phyloP scores from a whole-genome alignment of 1,140 invertebrate species.

The Mya arenaria region DNA sequence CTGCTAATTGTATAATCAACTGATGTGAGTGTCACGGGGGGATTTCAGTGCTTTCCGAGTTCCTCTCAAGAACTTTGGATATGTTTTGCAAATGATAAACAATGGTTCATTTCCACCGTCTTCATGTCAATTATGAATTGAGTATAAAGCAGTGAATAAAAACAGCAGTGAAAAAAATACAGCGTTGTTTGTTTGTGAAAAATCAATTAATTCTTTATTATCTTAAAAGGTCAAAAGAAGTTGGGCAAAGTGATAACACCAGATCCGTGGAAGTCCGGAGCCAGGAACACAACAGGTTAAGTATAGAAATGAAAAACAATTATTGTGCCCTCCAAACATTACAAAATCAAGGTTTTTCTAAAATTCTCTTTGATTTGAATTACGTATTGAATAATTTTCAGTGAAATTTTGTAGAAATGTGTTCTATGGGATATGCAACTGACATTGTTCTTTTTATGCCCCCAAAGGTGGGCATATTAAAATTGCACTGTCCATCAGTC shows the following conservation, averaged over 20 bases:
- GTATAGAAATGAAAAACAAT: background rate
- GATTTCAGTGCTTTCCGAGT: too few relatives aligned
- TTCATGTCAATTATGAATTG: background rate
- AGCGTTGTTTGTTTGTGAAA: background rate
- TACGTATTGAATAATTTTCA: background rate
- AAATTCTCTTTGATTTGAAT: background rate
- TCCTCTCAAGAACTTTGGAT: background rate
- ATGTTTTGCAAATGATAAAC: background rate
- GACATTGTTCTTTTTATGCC: too few relatives aligned
- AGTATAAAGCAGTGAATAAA: background rate
- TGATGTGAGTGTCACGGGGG: too few relatives aligned
- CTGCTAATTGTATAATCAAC: too few relatives aligned
- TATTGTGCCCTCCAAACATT: background rate
- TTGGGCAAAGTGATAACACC: conserved; percentile 92
- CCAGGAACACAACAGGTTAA: conserved; percentile 92
- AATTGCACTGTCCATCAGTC: too few relatives aligned
- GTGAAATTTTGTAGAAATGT: background rate
- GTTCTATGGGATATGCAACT: background rate
- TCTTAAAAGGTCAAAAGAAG: conserved; percentile 92
- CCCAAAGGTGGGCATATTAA: too few relatives aligned
- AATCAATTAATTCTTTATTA: conserved; percentile 7
- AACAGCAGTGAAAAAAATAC: background rate
- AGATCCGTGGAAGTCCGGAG: conserved; percentile 97
- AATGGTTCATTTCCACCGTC: background rate
- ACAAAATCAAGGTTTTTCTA: background rate